phyloP scores from a whole-genome alignment of 2,113 vertebrate species.

The Morone chrysops region DNA sequence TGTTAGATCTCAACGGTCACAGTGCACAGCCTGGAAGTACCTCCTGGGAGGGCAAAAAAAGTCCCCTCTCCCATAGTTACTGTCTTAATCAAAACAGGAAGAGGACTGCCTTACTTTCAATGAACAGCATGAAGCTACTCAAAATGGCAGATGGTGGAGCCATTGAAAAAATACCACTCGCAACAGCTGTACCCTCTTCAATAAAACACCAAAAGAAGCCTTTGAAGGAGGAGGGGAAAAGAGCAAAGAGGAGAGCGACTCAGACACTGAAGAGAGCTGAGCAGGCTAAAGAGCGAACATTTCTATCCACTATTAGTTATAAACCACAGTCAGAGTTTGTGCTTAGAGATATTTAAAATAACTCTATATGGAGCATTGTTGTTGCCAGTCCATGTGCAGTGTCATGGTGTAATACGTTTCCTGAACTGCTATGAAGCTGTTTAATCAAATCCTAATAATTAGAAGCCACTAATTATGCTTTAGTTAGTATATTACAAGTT shows the following conservation, averaged over 20 bases:
- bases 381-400: background rate
- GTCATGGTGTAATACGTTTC: background rate
- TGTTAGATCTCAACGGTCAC: conserved; percentile 2
- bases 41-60: conserved; percentile 34
- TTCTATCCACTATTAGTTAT: conserved; percentile 20
- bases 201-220: conserved; percentile 68
- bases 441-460: background rate
- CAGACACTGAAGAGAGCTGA: conserved; percentile 31
- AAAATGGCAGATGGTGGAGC: conserved; percentile 68
- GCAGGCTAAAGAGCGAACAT: conserved; percentile 25
- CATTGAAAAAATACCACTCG: conserved; percentile 52
- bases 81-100: conserved; percentile 62
- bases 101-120: conserved; percentile 42
- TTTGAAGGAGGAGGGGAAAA: conserved; percentile 61
- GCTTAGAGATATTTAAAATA: background rate
- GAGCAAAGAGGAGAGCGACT: conserved; percentile 38
- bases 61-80: conserved; percentile 19
- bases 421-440: background rate
- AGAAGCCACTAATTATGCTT: background rate
- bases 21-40: conserved; percentile 24
- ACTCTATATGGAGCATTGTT: background rate
- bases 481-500: background rate
- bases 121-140: conserved; percentile 46
- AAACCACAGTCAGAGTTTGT: background rate
- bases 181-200: conserved; percentile 72